Base-by-base conservation (phyloP, 2,113 vertebrate species). In the Sturnus vulgaris region DNA sequence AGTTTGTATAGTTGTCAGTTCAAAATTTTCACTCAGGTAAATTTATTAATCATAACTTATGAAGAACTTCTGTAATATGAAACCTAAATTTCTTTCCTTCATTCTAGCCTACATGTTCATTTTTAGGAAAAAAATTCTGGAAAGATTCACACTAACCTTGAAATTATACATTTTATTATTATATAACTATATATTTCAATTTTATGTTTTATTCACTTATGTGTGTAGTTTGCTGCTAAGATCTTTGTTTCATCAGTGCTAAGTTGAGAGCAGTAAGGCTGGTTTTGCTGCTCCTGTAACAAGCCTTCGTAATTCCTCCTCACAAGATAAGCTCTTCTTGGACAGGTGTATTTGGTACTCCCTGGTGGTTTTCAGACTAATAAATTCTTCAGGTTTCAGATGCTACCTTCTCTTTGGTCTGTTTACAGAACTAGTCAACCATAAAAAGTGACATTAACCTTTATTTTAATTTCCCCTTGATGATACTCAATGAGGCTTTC, bases 391-490 rank as follows among this genome's bases (percentile, higher is more conserved):
- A 89, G 60, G 55, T 64, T 94, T 94, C 91, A 83, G 71, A 96
- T 44, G 24, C 42, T 82, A 82, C 52, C 33, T 95, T 97, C 47
- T 71, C 72, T 59, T 91, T 94, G 81, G 60, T 90, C 92, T 75
- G 95, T 96, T 95, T 82, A 91, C 82, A 97, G 92, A 85, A 85
- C 37, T 49, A 97, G 86, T 59, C 70, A 95, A 50, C 92, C 81
- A 61, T 97, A 88, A 97, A 97, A 93, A 94, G 85, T 92, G 21
- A 69, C 81, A 95, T 97, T 97, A 97, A 97, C 95, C 90, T 97
- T 97, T 96, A 87, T 96, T 97, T 96, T 95, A 94, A 96, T 96
- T 95, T 44, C 18, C 37, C 72, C 70, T 50, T 23, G 28, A 77
- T 57, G 59, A 42, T 90, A 35, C 30, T 82, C 49, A 22, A 79